These are phyloP conservation scores for Gastrophysa polygoni DNA, from an alignment of 2,888 invertebrate genomes.

Conservation along the genomic window DNA sequence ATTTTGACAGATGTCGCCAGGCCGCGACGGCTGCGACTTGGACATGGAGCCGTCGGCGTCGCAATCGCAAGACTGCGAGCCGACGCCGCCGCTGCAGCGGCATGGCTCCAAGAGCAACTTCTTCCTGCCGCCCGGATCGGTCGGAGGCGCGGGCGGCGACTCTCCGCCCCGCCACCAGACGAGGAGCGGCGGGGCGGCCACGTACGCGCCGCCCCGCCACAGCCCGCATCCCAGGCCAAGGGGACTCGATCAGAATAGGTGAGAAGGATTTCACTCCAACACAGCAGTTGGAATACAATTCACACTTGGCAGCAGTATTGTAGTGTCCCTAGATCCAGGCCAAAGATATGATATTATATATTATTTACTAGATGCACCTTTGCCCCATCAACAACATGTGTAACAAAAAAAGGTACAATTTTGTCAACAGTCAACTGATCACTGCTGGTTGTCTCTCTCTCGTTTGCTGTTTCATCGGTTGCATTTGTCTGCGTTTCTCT, in stretches of 20 bases:
- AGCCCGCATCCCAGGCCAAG: slow-evolving; percentile 81
- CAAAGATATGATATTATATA: no score
- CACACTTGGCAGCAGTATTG: no score
- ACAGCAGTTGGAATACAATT: no score
- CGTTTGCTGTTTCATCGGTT: no score
- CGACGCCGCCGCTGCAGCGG: slow-evolving; percentile 84
- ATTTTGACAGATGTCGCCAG: slow-evolving; percentile 74
- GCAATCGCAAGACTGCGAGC: slow-evolving; percentile 91
- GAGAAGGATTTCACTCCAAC: no score
- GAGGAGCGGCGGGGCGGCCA: slow-evolving; percentile 54
- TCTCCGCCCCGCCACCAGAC: slow-evolving; percentile 51
- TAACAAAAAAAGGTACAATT: no score
- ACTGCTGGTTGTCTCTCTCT: no score
- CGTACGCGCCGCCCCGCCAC: slow-evolving; percentile 67
- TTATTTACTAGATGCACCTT: no score
- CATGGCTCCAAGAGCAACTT: slow-evolving; percentile 87
- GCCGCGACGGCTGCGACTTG: slow-evolving; percentile 80
- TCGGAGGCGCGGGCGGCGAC: slow-evolving; percentile 57
- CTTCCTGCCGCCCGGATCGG: slow-evolving; percentile 72
- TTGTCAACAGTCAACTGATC: no score
- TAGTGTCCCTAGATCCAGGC: no score
- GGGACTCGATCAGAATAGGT: slow-evolving; percentile 66
- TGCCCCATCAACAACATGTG: no score
- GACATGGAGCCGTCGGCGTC: slow-evolving; percentile 90
- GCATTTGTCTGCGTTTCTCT: no score